Evolutionary conservation across 1,140 invertebrate genomes (phyloP), one percentile per base, ranked within the genome.

Genomic region (Phocides pigmalion): DNA sequence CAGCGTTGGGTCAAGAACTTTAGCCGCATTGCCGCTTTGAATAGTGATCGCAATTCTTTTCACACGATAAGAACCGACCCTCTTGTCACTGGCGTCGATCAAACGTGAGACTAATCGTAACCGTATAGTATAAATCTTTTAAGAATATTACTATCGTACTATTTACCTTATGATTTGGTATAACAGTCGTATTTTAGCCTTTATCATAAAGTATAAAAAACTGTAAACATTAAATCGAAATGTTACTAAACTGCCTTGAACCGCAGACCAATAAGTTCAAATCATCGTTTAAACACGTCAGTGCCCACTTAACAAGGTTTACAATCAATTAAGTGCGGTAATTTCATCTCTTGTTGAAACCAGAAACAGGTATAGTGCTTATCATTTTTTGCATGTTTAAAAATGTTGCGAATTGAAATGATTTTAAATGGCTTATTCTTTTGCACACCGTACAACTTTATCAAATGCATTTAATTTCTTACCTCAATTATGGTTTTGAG

Each of bases 281-380:
- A 49, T 49, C 46, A 49, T 49, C 22, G 20, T 15, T 49, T 49
- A 25, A n/a, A 22, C 44, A 49, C 46, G 46, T 28, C 42, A 46
- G 16, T 49, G 15, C 25, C 46, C 46, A 49, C 46, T 49, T 49
- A 49, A 28, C 46, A 49, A 20, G 46, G 25, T 28, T 49, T 14
- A 49, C 42, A 49, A 49, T 49, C 46, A 49, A 49, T 49, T 49
- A 49, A 49, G 15, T 49, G 15, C 22, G 20, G 46, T 49, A 49
- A 49, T 49, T 49, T 49, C 28, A 49, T 25, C 20, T 47, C n/a
- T 22, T 22, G 32, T 12, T 14, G n/a, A 39, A 35, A 35, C 11
- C 22, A 22, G 32, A 39, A 39, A 39, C 35, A 32, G 28, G 25
- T 28, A 32, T 32, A 11, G 3, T 22, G 25, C 25, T 8, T 28